Base-by-base conservation (phyloP, 2,797 vertebrate species). In the Anguilla obscura region DNA sequence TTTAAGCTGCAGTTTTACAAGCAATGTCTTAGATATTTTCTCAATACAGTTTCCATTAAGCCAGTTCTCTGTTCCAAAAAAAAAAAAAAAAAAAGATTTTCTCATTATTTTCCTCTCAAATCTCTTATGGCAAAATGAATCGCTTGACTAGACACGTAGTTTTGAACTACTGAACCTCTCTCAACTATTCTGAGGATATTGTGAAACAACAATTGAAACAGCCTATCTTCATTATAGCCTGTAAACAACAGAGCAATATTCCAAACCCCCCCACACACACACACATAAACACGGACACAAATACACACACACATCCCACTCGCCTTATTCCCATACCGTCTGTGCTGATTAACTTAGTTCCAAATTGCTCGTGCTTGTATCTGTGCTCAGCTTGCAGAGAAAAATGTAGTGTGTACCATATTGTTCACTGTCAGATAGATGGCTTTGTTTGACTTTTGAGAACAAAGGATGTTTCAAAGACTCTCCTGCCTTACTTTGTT, bases 401-500 rank as follows among this genome's bases (percentile, higher is more conserved):
- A 85, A 90, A 85, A 90, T 87, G 89, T 27, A n/a, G 88, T 2
- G 71, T 85, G 27, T 18, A 85, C 88, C 89, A 89, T 36, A 21
- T 45, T 89, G 88, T 89, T 90, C 90, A 66, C 80, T 86, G 90
- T 91, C 89, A 88, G 87, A 85, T 82, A 79, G 76, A 16, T 52
- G 60, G 74, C 87, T 89, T 91, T 88, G 80, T 89, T 91, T 91
- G 88, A 91, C 90, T 84, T 90, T 48, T 60, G 36, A 92, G 91
- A 93, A 95, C 93, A 95, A 95, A 94, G 91, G 86, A 45, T 56
- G 88, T 92, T 92, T 93, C 89, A 94, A 94, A 94, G 91, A 90
- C 91, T 93, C 90, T 90, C 88, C 89, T 93, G 89, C 94, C 91
- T 89, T 89, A 90, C 69, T 91, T 92, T 83, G 91, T 93, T 92